These are phyloP conservation scores for Vireo griseus DNA, from an alignment of 2,797 vertebrate genomes.

Conservation along the genomic window DNA sequence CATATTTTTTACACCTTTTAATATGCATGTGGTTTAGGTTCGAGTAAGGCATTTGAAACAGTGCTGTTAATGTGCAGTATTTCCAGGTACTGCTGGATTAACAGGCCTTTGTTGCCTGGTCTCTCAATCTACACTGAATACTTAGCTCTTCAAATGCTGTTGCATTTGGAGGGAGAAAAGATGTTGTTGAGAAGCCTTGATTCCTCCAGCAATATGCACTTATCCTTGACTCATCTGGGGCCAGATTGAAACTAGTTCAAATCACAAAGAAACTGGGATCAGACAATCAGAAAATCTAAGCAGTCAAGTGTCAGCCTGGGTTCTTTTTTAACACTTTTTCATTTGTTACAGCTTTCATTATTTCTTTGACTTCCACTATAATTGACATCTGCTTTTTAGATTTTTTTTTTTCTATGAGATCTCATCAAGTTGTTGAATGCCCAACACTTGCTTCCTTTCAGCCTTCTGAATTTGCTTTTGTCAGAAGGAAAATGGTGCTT, in stretches of 20 bases:
- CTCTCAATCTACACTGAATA: not conserved
- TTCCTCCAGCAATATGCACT: not conserved
- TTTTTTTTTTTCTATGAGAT: not conserved
- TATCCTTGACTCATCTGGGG: fast-evolving
- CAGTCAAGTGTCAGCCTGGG: not conserved
- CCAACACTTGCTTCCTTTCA: not conserved
- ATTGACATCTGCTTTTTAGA: not conserved
- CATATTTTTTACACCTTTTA: not conserved
- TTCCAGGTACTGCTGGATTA: not conserved
- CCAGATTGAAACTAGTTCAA: not conserved
- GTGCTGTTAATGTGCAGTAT: not conserved
- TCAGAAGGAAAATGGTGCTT: not conserved
- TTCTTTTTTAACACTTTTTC: not conserved
- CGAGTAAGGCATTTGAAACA: not conserved
- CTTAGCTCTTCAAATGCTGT: not conserved
- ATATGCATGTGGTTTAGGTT: not conserved
- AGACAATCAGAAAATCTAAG: not conserved
- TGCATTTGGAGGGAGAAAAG: not conserved
- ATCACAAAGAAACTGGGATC: not conserved
- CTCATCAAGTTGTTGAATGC: not conserved
- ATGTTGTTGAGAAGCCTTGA: not conserved
- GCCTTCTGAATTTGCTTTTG: not conserved
- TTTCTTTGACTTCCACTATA: not conserved
- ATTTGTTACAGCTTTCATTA: not conserved
- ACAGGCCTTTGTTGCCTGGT: not conserved